These are phyloP conservation scores for Falco punctatus DNA, from an alignment of 2,113 vertebrate species.

Conservation along the genomic window DNA sequence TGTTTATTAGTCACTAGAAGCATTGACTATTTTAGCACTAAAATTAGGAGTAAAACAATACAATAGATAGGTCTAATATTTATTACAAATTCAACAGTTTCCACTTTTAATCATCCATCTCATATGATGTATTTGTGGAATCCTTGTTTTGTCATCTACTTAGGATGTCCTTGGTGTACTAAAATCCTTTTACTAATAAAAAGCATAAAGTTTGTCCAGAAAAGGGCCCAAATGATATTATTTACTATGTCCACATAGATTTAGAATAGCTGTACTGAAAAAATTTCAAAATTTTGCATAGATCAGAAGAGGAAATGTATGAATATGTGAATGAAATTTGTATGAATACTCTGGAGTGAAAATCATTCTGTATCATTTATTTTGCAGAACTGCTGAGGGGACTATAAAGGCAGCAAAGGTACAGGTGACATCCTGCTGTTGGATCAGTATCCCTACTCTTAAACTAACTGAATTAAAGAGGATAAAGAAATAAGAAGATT, in stretches of 20 bases:
- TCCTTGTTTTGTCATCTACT: background rate
- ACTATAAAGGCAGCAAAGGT: background rate
- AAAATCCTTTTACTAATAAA: background rate
- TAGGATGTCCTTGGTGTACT: background rate
- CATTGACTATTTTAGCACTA: background rate
- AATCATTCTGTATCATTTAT: background rate
- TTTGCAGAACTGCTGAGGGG: background rate
- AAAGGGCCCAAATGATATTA: background rate
- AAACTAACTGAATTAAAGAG: background rate
- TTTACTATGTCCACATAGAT: background rate
- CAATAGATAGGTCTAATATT: background rate
- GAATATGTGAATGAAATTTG: no score
- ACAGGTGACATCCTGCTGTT: background rate
- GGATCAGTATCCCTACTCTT: background rate
- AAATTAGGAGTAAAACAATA: background rate
- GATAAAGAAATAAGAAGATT: background rate
- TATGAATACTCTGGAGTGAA: background rate
- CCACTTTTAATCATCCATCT: background rate
- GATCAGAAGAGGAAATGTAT: background rate
- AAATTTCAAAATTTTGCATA: background rate
- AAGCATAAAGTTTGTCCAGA: background rate
- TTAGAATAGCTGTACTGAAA: background rate
- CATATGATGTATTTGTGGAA: background rate
- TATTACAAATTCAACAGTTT: background rate
- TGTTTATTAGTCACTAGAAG: background rate